A percentile compares a stretch with the other conserved stretches of the same genome.
Evolutionary conservation across 1,140 invertebrate genomes (phyloP).

Genomic region (Schmidtea mediterranea): DNA sequence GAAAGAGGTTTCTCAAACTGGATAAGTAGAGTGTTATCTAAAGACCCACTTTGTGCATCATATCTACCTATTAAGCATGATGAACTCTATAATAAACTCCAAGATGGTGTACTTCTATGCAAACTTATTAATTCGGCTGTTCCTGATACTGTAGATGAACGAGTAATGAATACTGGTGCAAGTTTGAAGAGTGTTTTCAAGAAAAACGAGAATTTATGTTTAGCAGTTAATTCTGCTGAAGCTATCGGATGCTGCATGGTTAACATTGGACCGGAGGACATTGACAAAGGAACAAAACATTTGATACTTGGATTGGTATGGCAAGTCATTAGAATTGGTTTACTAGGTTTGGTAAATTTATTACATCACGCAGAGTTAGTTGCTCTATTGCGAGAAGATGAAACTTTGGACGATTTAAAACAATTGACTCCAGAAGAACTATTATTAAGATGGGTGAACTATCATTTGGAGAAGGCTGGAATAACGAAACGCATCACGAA

Average conservation of each 20-base stretch:
- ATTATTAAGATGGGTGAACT: conserved; percentile 87
- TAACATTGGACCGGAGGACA: conserved; percentile 85
- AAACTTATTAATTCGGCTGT: conserved; percentile 76
- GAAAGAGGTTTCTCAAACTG: conserved; percentile 2
- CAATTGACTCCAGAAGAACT: conserved; percentile 88
- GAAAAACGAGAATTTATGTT: conserved; percentile 73
- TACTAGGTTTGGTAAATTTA: conserved; percentile 89
- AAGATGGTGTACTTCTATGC: conserved; percentile 1
- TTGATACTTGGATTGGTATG: conserved; percentile 78
- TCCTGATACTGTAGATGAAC: conserved; percentile 87
- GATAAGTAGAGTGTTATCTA: background rate
- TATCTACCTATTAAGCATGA: background rate
- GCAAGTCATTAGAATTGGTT: conserved; percentile 93
- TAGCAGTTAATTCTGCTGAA: conserved; percentile 72
- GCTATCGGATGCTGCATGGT: conserved; percentile 93
- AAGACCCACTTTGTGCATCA: background rate
- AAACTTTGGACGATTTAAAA: conserved; percentile 72
- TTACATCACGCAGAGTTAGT: conserved; percentile 82
- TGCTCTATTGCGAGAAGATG: conserved; percentile 51
- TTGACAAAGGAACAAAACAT: conserved; percentile 74
- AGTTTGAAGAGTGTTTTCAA: background rate
- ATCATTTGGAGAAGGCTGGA: conserved; percentile 58
- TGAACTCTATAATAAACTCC: conserved; percentile 1
- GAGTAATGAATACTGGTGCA: conserved; percentile 48
- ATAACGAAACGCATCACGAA: conserved; percentile 45